Percentiles rank a stretch among this genome's conserved stretches.
Evolutionary conservation across 2,888 invertebrate genomes (phyloP).

Genomic region (Priocnemis perturbator): DNA sequence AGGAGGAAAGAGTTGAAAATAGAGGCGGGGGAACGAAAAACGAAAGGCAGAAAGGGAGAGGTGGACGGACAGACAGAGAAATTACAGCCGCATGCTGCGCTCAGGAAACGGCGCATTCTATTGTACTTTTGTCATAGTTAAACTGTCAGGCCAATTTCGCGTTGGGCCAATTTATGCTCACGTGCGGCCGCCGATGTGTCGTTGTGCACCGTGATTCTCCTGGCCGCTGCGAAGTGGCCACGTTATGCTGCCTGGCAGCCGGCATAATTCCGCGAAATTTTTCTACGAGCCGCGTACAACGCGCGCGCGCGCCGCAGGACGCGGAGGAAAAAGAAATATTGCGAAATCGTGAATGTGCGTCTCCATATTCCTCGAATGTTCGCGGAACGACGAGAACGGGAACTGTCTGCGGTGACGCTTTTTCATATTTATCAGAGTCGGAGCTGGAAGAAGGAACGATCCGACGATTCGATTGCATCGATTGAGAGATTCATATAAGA

Average conservation of each 20-base stretch:
- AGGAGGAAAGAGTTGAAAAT: slow-evolving; percentile 21
- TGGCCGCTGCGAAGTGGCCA: slow-evolving; percentile 32
- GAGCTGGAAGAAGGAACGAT: no score
- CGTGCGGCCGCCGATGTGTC: slow-evolving; percentile 47
- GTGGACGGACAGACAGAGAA: slow-evolving; percentile 59
- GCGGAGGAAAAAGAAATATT: slow-evolving; percentile 32
- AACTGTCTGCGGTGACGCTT: no score
- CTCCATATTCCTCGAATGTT: background rate
- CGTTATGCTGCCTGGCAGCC: slow-evolving; percentile 49
- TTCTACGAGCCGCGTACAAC: slow-evolving; percentile 20
- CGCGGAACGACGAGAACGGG: no score
- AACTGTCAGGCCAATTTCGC: slow-evolving; percentile 73
- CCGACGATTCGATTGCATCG: no score
- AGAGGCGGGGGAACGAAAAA: slow-evolving; percentile 41
- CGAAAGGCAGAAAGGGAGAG: slow-evolving; percentile 37
- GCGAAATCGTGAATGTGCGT: background rate
- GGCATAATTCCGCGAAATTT: slow-evolving; percentile 50
- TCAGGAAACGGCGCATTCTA: slow-evolving; percentile 74
- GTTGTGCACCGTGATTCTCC: slow-evolving; percentile 28
- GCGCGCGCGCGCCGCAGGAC: slow-evolving; percentile 21
- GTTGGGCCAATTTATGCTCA: slow-evolving; percentile 61
- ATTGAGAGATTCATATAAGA: no score
- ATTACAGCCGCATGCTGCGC: slow-evolving; percentile 67
- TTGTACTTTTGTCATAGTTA: slow-evolving; percentile 75
- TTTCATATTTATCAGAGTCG: no score